These are phyloP conservation scores for Mylabris sibirica DNA, from an alignment of 2,888 invertebrate species.

Conservation along the genomic window DNA sequence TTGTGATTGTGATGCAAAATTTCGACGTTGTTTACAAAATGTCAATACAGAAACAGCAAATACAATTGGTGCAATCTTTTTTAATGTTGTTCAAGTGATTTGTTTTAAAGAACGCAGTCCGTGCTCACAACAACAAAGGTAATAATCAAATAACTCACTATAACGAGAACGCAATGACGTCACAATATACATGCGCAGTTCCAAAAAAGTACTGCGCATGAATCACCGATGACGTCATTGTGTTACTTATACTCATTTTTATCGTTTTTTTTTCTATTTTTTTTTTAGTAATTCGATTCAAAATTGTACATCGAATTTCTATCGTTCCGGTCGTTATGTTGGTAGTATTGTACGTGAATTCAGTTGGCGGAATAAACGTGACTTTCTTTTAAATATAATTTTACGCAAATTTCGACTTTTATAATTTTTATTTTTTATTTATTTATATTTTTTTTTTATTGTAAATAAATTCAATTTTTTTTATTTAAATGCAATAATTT, in stretches of 20 bases:
- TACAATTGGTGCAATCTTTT: slow-evolving; percentile 76
- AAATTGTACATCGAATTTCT: neutral
- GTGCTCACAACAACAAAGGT: slow-evolving; percentile 71
- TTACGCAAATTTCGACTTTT: slow-evolving; percentile 41
- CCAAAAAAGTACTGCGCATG: too few species aligned
- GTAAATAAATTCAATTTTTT: slow-evolving; percentile 37
- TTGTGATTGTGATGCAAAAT: slow-evolving; percentile 77
- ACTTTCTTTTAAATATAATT: slow-evolving; percentile 39
- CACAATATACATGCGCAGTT: too few species aligned
- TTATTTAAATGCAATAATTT: slow-evolving; percentile 23
- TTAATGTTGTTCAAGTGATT: slow-evolving; percentile 76
- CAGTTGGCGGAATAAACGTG: slow-evolving; percentile 35
- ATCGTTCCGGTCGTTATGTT: slow-evolving; percentile 29
- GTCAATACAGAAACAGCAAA: slow-evolving; percentile 75
- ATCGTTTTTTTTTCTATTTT: slow-evolving; percentile 23
- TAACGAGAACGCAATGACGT: neutral
- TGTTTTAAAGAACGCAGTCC: slow-evolving; percentile 74
- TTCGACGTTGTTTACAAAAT: slow-evolving; percentile 73
- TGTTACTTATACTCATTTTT: too few species aligned
- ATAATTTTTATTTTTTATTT: slow-evolving; percentile 49
- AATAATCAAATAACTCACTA: slow-evolving; percentile 29
- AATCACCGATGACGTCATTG: neutral
- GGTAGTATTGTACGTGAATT: slow-evolving; percentile 23
- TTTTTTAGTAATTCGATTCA: slow-evolving; percentile 31
- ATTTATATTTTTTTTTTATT: slow-evolving; percentile 53